A percentile compares a stretch with the other conserved stretches of the same genome.
Evolutionary conservation across 1,140 invertebrate genomes (phyloP).

Genomic region (Drosophila yakuba): DNA sequence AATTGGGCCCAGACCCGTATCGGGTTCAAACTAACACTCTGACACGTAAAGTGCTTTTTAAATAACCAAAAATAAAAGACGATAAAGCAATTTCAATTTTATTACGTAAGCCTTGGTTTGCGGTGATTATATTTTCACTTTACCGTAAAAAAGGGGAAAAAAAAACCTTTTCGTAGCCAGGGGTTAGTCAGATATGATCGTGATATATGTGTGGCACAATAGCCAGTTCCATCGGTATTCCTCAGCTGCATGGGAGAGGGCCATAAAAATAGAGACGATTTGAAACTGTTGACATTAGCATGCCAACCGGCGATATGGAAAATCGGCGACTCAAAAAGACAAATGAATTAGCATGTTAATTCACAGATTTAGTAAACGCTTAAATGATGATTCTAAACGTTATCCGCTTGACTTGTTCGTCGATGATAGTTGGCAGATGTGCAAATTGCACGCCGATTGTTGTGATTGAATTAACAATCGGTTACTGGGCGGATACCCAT

Average conservation of each 20-base stretch:
- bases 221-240: constrained; percentile 38
- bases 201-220: constrained; percentile 61
- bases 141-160: constrained; percentile 40
- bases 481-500: constrained; percentile 11
- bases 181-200: constrained; percentile 56
- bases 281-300: constrained; percentile 74
- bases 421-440: constrained; percentile 13
- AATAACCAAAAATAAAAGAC: constrained; percentile 24
- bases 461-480: constrained; percentile 32
- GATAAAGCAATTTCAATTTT: constrained; percentile 40
- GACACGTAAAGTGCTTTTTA: constrained; percentile 48
- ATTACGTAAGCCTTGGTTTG: constrained; percentile 42
- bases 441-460: constrained; percentile 26
- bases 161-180: constrained; percentile 39
- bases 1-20: constrained; percentile 9
- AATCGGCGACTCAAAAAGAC: constrained; percentile 62
- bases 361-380: constrained; percentile 26
- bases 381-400: constrained; percentile 20
- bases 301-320: constrained; percentile 59
- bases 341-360: constrained; percentile 66
- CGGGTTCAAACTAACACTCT: constrained; percentile 12
- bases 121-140: constrained; percentile 64
- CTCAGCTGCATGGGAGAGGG: constrained; percentile 35
- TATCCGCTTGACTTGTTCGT: constrained; percentile 2
- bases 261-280: constrained; percentile 15